Evolutionary conservation across 1,140 invertebrate genomes (phyloP).

Genomic region (Cydia amplana): DNA sequence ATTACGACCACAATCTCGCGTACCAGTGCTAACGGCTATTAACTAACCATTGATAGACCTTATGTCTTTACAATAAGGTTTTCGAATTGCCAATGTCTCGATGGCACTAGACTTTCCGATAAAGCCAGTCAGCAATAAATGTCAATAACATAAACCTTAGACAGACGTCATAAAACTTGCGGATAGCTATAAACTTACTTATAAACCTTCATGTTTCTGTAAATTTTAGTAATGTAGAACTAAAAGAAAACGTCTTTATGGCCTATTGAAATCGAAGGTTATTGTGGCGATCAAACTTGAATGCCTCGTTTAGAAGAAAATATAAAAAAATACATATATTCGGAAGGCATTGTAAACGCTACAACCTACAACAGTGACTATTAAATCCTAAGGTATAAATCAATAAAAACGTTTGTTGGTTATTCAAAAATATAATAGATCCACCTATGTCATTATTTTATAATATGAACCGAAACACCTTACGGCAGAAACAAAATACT

Average conservation of each 20-base stretch:
- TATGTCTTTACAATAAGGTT: background rate
- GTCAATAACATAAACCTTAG: background rate
- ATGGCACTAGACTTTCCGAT: background rate
- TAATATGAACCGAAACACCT: conserved; percentile 22
- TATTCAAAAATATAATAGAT: conserved; percentile 2
- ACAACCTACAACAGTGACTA: background rate
- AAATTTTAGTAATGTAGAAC: background rate
- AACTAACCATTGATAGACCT: background rate
- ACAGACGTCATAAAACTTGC: background rate
- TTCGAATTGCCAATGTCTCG: background rate
- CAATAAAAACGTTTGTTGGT: conserved; percentile 28
- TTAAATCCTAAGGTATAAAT: background rate
- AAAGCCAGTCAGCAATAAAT: conserved; percentile 14
- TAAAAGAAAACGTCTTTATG: background rate
- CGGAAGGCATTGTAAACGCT: background rate
- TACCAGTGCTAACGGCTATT: no score
- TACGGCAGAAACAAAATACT: conserved; percentile 4
- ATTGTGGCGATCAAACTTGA: background rate
- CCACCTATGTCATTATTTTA: conserved; percentile 9
- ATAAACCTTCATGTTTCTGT: background rate
- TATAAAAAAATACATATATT: background rate
- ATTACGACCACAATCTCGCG: background rate
- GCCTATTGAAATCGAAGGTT: background rate
- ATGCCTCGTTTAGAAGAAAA: background rate
- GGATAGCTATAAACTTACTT: background rate